phyloP scores from a whole-genome alignment of 2,888 invertebrate species.

The Tupiocoris notatus region DNA sequence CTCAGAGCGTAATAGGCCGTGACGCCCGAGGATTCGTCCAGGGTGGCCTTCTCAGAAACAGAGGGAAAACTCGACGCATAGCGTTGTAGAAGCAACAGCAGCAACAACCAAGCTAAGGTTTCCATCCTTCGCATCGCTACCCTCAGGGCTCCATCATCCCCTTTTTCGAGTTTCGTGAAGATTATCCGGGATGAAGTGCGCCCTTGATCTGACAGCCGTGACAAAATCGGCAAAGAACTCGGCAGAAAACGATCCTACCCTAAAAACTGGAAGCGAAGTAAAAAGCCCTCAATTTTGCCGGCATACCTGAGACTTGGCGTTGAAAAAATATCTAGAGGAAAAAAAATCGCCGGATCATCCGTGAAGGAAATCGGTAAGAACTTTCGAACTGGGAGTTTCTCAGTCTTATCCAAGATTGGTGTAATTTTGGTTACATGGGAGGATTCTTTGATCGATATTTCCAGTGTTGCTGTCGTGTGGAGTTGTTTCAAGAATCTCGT shows the following conservation, averaged over 20 bases:
- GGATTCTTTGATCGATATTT: no score
- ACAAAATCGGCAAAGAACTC: constrained; percentile 24
- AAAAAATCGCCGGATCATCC: no score
- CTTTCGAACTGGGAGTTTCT: no score
- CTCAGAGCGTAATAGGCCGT: constrained; percentile 31
- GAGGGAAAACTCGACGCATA: background rate
- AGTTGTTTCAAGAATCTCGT: no score
- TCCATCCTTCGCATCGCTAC: background rate
- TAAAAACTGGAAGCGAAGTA: background rate
- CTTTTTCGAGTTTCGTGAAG: constrained; percentile 16
- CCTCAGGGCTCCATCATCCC: background rate
- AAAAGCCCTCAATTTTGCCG: background rate
- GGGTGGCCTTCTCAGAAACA: constrained; percentile 24
- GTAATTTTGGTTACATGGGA: no score
- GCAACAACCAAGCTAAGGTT: background rate
- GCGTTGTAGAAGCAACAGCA: background rate
- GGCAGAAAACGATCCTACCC: background rate
- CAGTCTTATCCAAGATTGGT: no score
- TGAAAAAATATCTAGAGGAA: no score
- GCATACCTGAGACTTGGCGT: background rate
- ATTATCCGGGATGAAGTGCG: constrained; percentile 37
- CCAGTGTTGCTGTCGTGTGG: no score
- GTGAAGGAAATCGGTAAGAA: no score
- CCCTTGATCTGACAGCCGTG: constrained; percentile 31
- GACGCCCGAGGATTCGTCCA: constrained; percentile 16